Evolutionary conservation across 1,140 invertebrate genomes (phyloP).

Genomic region (Gonioctena quinquepunctata): DNA sequence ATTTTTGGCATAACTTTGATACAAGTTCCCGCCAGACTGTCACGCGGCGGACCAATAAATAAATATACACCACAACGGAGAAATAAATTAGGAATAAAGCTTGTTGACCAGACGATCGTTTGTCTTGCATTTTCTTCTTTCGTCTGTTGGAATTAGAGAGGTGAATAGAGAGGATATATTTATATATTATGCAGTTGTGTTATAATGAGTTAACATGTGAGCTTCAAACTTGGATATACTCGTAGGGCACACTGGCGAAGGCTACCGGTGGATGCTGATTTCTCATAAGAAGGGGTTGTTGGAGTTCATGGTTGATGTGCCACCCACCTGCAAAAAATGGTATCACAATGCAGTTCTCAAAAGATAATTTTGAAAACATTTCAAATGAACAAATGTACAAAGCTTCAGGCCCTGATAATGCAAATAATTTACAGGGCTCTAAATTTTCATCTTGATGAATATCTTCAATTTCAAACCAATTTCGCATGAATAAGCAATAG

Average conservation of each 20-base stretch:
- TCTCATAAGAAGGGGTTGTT: constrained; percentile 55
- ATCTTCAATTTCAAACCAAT: too few relatives aligned
- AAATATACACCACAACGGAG: constrained; percentile 28
- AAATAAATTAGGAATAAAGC: constrained; percentile 31
- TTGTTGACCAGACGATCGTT: neutral
- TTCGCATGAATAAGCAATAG: too few relatives aligned
- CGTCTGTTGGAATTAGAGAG: constrained; percentile 8
- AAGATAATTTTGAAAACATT: too few relatives aligned
- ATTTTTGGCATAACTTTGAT: constrained; percentile 38
- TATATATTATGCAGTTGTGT: constrained; percentile 17
- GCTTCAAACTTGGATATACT: constrained; percentile 12
- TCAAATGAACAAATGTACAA: too few relatives aligned
- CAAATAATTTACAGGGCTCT: too few relatives aligned
- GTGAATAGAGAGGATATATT: constrained; percentile 17
- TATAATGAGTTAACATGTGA: constrained; percentile 14
- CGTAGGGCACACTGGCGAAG: constrained; percentile 9
- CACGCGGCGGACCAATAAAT: constrained; percentile 15
- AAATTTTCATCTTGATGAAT: too few relatives aligned
- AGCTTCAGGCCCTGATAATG: too few relatives aligned
- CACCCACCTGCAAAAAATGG: constrained; percentile 40
- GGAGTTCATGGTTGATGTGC: constrained; percentile 40
- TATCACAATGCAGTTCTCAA: too few relatives aligned
- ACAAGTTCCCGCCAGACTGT: constrained; percentile 11
- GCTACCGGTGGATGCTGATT: neutral
- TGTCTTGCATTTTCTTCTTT: neutral